These are phyloP conservation scores for Cosmorhoe ocellata DNA, from an alignment of 2,888 invertebrate species.

Conservation along the genomic window DNA sequence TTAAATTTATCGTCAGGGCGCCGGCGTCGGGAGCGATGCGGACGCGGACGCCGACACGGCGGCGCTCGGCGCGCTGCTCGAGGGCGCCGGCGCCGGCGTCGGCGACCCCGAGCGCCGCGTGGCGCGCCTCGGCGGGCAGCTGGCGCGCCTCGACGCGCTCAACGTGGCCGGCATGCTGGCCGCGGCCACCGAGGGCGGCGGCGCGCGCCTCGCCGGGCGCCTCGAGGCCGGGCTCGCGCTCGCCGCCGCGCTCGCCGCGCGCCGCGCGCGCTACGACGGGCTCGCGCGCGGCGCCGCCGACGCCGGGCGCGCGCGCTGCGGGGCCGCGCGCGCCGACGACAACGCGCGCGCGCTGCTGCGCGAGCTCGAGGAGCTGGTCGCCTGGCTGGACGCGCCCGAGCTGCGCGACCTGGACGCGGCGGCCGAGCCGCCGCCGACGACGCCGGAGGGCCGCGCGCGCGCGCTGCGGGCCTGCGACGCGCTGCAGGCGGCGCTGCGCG, in stretches of 20 bases:
- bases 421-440: slow-evolving; percentile 51
- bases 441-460: slow-evolving; percentile 55
- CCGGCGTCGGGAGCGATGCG: slow-evolving; percentile 88
- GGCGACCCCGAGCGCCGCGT: slow-evolving; percentile 89
- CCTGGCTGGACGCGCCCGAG: slow-evolving; percentile 66
- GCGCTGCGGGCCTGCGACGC: slow-evolving; percentile 55
- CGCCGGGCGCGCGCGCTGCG: slow-evolving; percentile 64
- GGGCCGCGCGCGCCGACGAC: slow-evolving; percentile 48
- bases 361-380: slow-evolving; percentile 85
- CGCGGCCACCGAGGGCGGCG: slow-evolving; percentile 79
- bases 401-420: slow-evolving; percentile 59
- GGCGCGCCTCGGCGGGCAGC: slow-evolving; percentile 84
- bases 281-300: slow-evolving; percentile 56
- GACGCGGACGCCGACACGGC: slow-evolving; percentile 86
- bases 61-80: slow-evolving; percentile 86
- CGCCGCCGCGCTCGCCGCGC: slow-evolving; percentile 64
- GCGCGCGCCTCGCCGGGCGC: slow-evolving; percentile 87
- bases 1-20: too few species aligned
- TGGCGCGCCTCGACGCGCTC: slow-evolving; percentile 88
- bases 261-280: slow-evolving; percentile 75
- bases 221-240: slow-evolving; percentile 83
- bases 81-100: slow-evolving; percentile 89
- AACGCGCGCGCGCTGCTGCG: slow-evolving; percentile 88
- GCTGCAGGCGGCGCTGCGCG: slow-evolving; percentile 45
- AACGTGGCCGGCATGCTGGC: slow-evolving; percentile 43